phyloP scores from a whole-genome alignment of 2,797 vertebrate species.

The Paratrypauchen microcephalus region DNA sequence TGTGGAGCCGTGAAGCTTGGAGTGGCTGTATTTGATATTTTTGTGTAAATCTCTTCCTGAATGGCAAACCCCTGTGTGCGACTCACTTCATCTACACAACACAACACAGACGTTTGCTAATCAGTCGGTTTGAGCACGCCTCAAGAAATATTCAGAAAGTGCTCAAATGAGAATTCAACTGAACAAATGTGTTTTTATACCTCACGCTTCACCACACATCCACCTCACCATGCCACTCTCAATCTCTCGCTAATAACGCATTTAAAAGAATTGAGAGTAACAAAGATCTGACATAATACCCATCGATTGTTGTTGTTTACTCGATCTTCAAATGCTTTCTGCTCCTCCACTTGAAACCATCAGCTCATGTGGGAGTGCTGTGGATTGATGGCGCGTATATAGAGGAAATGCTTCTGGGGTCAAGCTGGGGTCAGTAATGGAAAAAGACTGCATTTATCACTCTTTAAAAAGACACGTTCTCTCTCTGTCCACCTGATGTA shows the following conservation, averaged over 20 bases:
- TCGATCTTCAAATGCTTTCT: conserved; percentile 10
- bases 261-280: neutral
- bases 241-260: neutral
- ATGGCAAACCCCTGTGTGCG: no score
- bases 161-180: neutral
- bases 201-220: neutral
- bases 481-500: conserved; percentile 18
- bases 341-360: conserved; percentile 22
- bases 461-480: conserved; percentile 20
- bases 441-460: conserved; percentile 24
- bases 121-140: no score
- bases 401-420: conserved; percentile 41
- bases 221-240: neutral
- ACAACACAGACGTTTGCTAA: no score
- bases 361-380: conserved; percentile 29
- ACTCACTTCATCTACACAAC: no score
- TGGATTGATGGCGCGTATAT: conserved; percentile 27
- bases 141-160: no score
- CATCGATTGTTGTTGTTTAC: neutral
- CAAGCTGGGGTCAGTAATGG: conserved; percentile 31
- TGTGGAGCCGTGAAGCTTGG: no score
- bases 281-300: neutral
- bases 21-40: no score
- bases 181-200: neutral
- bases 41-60: no score